Base-by-base conservation (phyloP, 2,888 invertebrate genomes). In the Temnothorax unifasciatus region DNA sequence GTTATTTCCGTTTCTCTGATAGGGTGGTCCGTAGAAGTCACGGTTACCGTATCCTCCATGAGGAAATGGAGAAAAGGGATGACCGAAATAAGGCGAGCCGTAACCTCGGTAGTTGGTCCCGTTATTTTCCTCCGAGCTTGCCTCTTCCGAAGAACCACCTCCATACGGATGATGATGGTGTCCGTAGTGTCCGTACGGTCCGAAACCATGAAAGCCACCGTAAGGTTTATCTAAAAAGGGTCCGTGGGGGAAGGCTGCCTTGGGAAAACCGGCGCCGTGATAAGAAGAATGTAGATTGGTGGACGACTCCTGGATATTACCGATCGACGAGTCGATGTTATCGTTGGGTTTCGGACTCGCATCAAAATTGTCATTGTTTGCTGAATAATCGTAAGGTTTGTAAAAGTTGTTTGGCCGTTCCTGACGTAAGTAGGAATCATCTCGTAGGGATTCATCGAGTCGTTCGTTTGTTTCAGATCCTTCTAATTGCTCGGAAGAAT, bases 171-270 rank as follows among this genome's bases (percentile, higher is more conserved):
- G 83, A 3, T 59, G 75, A n/a, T 69, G 71, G 9, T 4, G 69
- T 83, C 34, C 34, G 8, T 63, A 75, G 0, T 59, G 66, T 1
- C 61, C 21, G 3, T 88, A 79, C 0, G 59, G 54, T 18, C 75
- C 88, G 1, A 77, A n/a, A 21, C 84, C 75, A 0, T 59, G 44
- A 5, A 81, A 81, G 8, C 59, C 79, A 38, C 34, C 82, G 11
- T 75, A 64, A 34, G 82, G 75, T 3, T 79, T 69, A 21, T 44
- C 47, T 4, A 61, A 34, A 2, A 73, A 81, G 3, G 74, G 81
- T 2, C 81, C 59, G 25, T 68, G 57, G 3, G 44, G 44, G 13
- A 82, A 75, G n/a, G 44, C 75, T 18, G 61, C 69, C 34, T 79
- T 79, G 2, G 41, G 47, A 59, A 79, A 63, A 3, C 34, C 74